These are phyloP conservation scores for Baryphthengus martii DNA, from an alignment of 2,113 vertebrate species.

Conservation along the genomic window DNA sequence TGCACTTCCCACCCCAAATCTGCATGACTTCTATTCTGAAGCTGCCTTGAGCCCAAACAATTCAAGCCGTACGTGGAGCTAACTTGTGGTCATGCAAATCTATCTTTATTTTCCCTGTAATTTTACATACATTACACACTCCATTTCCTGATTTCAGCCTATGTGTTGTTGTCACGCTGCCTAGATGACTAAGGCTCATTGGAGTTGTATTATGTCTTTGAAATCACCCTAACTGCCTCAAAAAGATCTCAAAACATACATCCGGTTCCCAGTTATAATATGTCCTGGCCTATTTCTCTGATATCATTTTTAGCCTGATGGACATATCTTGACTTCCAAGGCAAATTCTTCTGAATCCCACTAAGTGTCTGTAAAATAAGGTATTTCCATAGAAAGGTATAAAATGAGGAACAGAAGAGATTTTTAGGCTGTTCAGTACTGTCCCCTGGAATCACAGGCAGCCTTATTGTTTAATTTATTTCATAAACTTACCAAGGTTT, in stretches of 20 bases:
- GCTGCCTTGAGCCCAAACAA: background rate
- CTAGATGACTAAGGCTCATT: background rate
- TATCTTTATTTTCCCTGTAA: background rate
- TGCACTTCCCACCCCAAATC: background rate
- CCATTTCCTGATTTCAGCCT: background rate
- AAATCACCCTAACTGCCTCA: background rate
- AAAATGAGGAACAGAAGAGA: background rate
- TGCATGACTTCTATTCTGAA: background rate
- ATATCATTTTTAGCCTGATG: background rate
- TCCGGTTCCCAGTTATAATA: background rate
- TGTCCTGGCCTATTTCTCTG: background rate
- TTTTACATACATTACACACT: background rate
- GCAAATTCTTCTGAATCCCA: background rate
- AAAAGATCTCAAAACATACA: background rate
- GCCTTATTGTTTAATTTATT: background rate
- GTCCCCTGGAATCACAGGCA: background rate
- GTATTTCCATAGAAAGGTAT: background rate
- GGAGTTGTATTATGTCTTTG: background rate
- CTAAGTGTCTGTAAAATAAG: background rate
- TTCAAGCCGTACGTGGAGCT: background rate
- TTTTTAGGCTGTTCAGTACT: background rate
- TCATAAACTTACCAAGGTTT: background rate
- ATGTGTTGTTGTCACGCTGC: background rate
- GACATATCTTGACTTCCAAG: background rate
- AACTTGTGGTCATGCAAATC: background rate